phyloP scores from a whole-genome alignment of 2,113 vertebrate species.

The Tragelaphus scriptus region DNA sequence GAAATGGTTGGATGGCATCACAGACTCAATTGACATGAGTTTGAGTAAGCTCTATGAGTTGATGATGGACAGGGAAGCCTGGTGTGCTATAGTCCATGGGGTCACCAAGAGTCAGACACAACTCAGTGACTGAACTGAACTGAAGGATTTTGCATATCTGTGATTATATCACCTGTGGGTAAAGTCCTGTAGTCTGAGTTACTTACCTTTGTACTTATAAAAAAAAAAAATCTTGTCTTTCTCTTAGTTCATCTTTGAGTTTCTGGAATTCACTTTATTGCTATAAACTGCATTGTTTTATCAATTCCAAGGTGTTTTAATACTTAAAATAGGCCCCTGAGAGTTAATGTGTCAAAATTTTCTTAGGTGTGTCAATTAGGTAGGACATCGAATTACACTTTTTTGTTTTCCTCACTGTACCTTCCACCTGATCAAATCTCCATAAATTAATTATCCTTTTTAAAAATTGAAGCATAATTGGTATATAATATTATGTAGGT shows the following conservation, averaged over 20 bases:
- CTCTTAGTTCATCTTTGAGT: not conserved
- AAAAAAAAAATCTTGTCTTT: not conserved
- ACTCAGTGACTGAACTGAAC: not conserved
- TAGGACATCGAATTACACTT: not conserved
- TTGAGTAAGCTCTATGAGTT: not conserved
- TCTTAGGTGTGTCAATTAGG: not conserved
- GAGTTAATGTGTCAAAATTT: not conserved
- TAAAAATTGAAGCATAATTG: not conserved
- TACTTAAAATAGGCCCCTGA: not conserved
- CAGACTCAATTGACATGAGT: not conserved
- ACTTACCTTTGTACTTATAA: not conserved
- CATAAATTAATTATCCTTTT: not conserved
- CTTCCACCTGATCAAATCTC: not conserved
- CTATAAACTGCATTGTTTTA: not conserved
- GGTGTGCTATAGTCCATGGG: not conserved
- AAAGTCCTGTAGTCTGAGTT: not conserved
- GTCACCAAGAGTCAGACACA: not conserved
- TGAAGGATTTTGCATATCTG: not conserved
- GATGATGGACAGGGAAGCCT: not conserved
- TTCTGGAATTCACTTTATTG: not conserved
- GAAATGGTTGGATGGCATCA: not conserved
- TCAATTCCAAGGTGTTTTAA: not conserved
- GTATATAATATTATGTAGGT: not conserved
- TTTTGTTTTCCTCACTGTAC: not conserved
- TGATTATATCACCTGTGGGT: not conserved